Conservation (phyloP, 2,888 invertebrate genomes). For the Cephus sareptanus region DNA sequence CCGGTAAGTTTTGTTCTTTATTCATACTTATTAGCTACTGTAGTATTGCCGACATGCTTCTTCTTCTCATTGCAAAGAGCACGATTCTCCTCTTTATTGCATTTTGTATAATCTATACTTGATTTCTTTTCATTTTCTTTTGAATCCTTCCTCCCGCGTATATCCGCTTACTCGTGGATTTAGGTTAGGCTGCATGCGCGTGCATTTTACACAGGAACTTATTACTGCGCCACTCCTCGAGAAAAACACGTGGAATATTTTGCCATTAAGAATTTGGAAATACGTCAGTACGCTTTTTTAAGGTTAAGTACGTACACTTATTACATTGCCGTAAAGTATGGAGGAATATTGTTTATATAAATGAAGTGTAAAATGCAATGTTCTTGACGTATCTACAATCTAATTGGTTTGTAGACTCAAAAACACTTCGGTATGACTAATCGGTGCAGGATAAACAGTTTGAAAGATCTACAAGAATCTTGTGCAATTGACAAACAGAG, state of each 20-base stretch:
- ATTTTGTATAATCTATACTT: not conserved
- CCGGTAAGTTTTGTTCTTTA: slow-evolving; percentile 43
- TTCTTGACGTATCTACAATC: too few species aligned
- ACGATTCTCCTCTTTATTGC: too few species aligned
- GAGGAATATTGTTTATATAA: not conserved
- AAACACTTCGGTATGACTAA: too few species aligned
- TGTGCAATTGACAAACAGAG: too few species aligned
- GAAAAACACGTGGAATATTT: not conserved
- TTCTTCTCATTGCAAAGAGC: too few species aligned
- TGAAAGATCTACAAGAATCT: too few species aligned
- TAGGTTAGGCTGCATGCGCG: slow-evolving; percentile 44
- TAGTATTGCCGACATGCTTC: not conserved
- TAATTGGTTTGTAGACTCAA: too few species aligned
- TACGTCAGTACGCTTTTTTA: not conserved
- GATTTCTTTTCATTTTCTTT: not conserved
- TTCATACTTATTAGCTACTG: not conserved
- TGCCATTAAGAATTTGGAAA: not conserved
- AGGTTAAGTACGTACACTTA: not conserved
- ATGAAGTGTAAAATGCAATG: too few species aligned
- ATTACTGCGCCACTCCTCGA: not conserved
- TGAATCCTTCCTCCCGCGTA: too few species aligned
- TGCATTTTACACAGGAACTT: too few species aligned
- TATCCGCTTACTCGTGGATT: slow-evolving; percentile 9
- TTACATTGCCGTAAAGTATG: not conserved
- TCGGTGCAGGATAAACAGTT: too few species aligned